A percentile compares a stretch with the other conserved stretches of the same genome.
Evolutionary conservation across 2,888 invertebrate species (phyloP).

Genomic region (Limenitis camilla): DNA sequence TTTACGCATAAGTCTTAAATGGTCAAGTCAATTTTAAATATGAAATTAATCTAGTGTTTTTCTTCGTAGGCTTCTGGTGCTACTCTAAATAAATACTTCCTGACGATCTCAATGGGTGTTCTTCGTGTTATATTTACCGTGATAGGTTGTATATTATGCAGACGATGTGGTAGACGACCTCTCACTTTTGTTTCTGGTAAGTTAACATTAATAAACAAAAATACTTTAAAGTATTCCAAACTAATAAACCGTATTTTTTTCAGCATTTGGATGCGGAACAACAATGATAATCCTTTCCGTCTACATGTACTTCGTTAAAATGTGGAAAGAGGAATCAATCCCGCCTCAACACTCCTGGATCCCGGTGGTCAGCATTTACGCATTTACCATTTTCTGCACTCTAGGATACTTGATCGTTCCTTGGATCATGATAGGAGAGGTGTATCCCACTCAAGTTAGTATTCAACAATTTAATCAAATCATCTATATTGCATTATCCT

Average conservation of each 20-base stretch:
- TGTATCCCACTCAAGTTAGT: conserved; percentile 77
- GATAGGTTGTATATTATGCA: conserved; percentile 75
- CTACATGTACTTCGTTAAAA: conserved; percentile 74
- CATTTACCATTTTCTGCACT: conserved; percentile 77
- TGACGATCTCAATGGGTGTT: conserved; percentile 76
- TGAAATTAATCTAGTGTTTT: neutral
- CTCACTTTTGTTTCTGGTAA: conserved; percentile 78
- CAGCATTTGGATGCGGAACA: conserved; percentile 76
- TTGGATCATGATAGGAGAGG: conserved; percentile 85
- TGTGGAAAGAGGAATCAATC: conserved; percentile 61
- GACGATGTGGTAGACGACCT: conserved; percentile 75
- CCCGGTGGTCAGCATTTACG: conserved; percentile 75
- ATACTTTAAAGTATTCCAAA: too few species aligned
- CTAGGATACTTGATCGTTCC: conserved; percentile 80
- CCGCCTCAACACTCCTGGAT: conserved; percentile 72
- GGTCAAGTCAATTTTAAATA: too few species aligned
- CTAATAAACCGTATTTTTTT: conserved; percentile 1
- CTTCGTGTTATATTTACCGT: conserved; percentile 77
- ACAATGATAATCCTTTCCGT: conserved; percentile 76
- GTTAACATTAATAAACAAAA: conserved; percentile 16
- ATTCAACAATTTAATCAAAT: too few species aligned
- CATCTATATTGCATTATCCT: too few species aligned
- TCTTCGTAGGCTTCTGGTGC: conserved; percentile 72
- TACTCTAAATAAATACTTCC: conserved; percentile 70
- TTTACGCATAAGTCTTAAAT: too few species aligned